Evolutionary conservation across 2,797 vertebrate species (phyloP), one percentile per base, ranked within the genome.

Genomic region (Danio tinwini): DNA sequence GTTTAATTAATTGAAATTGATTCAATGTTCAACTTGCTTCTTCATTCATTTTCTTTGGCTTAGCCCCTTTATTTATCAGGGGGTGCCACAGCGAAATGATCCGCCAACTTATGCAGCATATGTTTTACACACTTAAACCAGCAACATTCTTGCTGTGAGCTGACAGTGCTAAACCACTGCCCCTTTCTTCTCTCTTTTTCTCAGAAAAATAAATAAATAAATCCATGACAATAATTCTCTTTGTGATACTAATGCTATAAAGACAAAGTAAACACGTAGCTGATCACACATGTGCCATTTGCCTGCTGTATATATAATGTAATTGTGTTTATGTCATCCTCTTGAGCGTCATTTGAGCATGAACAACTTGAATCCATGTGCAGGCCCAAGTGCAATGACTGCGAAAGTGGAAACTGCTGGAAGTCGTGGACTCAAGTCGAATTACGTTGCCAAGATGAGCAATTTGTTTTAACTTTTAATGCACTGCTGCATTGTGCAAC

Each of bases 401-500:
- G 87, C 72, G 76, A 42, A 84, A 81, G 87, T 78, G 85, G 81
- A 89, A 88, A 88, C 86, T 49, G 81, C 88, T 85, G 88, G 77
- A 40, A 90, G 88, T 81, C 81, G 74, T 77, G 59, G 81, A 81
- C 80, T 89, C 89, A 62, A 85, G 86, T 83, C 59, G 82, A 87
- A 85, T 84, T 62, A 67, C 62, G 40, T 79, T 82, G 84, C 82
- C 79, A 80, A 85, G 81, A 85, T 49, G 70, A 87, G 84, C 84
- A 81, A 52, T 58, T 81, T 83, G 86, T 86, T 88, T 90, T 87
- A 88, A 89, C 87, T 93, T 91, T 89, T 87, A 89, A 90, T 85
- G 86, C 82, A 82, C 82, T 85, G 80, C 82, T 85, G 42, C 69
- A 52, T 86, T 71, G 75, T 47, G 70, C 79, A 80, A 64, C 72